phyloP scores from a whole-genome alignment of 23 tunicate species.

The Trididemnum nubilum region DNA sequence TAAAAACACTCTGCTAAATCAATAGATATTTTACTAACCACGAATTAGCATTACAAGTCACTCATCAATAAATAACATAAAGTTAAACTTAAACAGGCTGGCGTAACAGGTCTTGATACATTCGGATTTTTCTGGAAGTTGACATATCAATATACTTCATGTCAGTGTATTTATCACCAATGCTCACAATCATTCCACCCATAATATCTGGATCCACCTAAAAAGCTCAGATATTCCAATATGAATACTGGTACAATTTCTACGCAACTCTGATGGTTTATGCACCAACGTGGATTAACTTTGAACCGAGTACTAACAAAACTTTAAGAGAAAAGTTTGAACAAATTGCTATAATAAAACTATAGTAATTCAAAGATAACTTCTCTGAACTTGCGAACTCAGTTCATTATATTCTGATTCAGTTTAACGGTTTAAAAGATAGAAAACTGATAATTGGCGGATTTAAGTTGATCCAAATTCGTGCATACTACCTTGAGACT shows the following conservation, averaged over 20 bases:
- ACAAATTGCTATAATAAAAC: no score
- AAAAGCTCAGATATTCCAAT: neutral
- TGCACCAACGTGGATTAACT: no score
- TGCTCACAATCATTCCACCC: constrained; percentile 92
- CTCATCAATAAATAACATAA: neutral
- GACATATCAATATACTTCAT: constrained; percentile 99
- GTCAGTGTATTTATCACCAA: constrained; percentile 96
- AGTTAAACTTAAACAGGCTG: constrained; percentile 64
- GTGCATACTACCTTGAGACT: no score
- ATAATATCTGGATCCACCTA: constrained; percentile 84
- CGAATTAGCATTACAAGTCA: constrained; percentile 3
- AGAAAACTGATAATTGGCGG: neutral
- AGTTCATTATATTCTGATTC: neutral
- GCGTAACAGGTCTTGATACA: constrained; percentile 73
- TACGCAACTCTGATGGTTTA: no score
- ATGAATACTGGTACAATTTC: neutral
- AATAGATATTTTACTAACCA: neutral
- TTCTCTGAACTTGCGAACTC: no score
- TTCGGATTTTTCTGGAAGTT: constrained; percentile 83
- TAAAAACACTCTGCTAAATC: no score
- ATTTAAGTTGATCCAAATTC: neutral
- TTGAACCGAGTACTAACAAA: no score
- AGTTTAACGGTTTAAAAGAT: neutral
- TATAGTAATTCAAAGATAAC: no score
- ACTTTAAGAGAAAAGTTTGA: no score